Conservation (phyloP, 2,113 vertebrate species). For the Prochilodus magdalenae region DNA sequence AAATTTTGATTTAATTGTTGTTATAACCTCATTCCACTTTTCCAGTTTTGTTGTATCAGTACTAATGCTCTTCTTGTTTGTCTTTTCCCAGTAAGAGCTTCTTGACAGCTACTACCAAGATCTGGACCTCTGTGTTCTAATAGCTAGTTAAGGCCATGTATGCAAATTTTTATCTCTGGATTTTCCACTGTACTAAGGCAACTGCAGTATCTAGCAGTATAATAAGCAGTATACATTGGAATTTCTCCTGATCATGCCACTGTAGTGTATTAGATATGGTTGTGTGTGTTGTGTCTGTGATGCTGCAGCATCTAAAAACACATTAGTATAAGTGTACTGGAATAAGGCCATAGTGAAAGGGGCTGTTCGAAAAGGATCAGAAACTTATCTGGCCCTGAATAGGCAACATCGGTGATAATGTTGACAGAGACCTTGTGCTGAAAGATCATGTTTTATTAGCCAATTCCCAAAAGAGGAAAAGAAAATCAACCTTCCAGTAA, state of each 20-base stretch:
- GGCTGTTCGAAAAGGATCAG: neutral
- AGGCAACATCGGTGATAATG: conserved; percentile 14
- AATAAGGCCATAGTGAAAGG: neutral
- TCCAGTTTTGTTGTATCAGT: no score
- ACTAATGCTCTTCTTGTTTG: no score
- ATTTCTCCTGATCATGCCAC: no score
- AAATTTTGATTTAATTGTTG: no score
- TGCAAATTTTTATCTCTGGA: no score
- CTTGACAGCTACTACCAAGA: no score
- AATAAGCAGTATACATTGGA: neutral
- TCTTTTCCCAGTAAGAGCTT: no score
- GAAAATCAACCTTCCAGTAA: conserved; percentile 51
- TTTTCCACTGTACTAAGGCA: neutral
- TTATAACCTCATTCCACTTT: no score
- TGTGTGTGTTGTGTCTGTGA: no score
- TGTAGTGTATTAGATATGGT: no score
- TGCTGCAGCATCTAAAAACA: neutral
- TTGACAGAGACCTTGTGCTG: conserved; percentile 20
- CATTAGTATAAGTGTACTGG: neutral
- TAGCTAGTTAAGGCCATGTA: no score
- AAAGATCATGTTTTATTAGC: conserved; percentile 53
- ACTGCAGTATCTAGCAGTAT: neutral
- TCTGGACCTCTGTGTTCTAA: no score
- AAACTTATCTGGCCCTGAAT: conserved; percentile 12
- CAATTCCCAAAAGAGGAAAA: conserved; percentile 38